Base-by-base conservation (phyloP, 92 coral and sea anemone genomes). In the Desmophyllum pertusum region DNA sequence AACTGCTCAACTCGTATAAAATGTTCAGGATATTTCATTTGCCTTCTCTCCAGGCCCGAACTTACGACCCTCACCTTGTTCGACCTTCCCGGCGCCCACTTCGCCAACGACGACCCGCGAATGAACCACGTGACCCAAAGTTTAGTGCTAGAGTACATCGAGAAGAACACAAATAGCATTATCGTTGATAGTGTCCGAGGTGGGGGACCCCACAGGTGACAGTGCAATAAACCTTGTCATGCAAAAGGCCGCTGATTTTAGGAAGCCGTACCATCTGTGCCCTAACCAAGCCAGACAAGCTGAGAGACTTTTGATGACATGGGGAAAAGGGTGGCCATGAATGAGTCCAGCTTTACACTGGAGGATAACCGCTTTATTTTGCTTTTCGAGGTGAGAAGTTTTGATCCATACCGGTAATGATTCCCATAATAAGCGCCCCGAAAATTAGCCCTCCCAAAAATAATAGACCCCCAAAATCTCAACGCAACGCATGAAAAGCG, bases 131-230 rank as follows among this genome's bases (percentile, higher is more conserved):
- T 87, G 51, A 93, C 97, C 23, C 92, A 88, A 64, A 48, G 69
- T 15, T 69, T 93, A 5, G 92, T 93, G n/a, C 81, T 93, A 57
- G 94, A 93, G 30, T 93, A 93, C 83, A 93, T 93, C 76, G 79
- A 88, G 87, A 79, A 90, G 63, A 93, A 93, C 91, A 83, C 81
- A n/a, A 90, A 90, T 46, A 93, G 97, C 83, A 88, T 93, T 43
- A 85, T 93, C 41, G 97, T n/a, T 93, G 69, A 90, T 93, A 30
- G 85, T 90, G 70, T 84, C 92, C 21, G 85, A 93, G 76, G 97
- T 90, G 19, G 94, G 97, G 75, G 97, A 93, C 88, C 97, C 94
- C n/a, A 93, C 97, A 1, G 97, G 97, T 0, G 97, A 93, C 84
- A 79, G 94, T 10, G 97, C 97, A 38, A 93, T 93, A 59, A 93